phyloP scores from a whole-genome alignment of 2,113 vertebrate genomes.

The Tursiops truncatus region DNA sequence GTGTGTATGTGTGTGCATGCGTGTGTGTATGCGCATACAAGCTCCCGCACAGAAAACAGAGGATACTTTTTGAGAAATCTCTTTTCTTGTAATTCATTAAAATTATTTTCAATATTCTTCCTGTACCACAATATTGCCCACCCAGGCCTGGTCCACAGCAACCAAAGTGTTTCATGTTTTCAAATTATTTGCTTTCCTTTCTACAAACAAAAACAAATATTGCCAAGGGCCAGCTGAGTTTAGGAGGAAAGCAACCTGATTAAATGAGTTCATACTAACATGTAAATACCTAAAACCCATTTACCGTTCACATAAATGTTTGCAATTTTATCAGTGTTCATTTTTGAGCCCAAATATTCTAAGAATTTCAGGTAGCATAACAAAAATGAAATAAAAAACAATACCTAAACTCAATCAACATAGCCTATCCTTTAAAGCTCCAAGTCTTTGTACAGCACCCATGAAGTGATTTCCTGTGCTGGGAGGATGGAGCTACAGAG shows the following conservation, averaged over 20 bases:
- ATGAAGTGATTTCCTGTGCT: neutral
- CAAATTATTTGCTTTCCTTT: slow-evolving; percentile 19
- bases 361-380: neutral
- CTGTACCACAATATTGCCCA: neutral
- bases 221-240: neutral
- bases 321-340: neutral
- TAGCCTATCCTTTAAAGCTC: neutral
- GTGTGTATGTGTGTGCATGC: neutral
- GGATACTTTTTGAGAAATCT: neutral
- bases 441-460: neutral
- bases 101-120: neutral
- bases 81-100: neutral
- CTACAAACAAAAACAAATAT: neutral
- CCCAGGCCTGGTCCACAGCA: neutral
- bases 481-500: fast-evolving
- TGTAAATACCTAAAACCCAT: neutral
- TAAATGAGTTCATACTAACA: neutral
- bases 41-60: neutral
- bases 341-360: neutral
- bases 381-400: neutral
- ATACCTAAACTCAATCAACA: neutral
- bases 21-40: fast-evolving
- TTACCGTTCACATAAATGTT: neutral
- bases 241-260: neutral
- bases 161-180: neutral